Evolutionary conservation across 2,888 invertebrate genomes (phyloP).

Genomic region (Pandemis heparana): DNA sequence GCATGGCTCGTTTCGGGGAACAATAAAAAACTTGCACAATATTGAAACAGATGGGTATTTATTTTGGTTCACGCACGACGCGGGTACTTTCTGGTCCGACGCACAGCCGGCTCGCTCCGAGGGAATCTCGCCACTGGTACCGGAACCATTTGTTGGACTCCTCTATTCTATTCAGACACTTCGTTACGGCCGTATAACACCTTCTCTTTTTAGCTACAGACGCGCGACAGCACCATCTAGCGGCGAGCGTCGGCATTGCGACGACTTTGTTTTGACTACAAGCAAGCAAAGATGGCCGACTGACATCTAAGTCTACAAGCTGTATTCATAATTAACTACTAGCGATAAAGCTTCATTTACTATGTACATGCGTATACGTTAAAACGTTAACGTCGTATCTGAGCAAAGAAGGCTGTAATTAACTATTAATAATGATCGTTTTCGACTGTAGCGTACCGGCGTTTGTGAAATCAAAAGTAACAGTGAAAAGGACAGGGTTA

Average conservation of each 20-base stretch:
- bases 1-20: conserved; percentile 62
- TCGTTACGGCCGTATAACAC: conserved; percentile 54
- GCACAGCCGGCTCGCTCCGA: conserved; percentile 55
- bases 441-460: background rate
- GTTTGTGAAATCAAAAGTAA: conserved; percentile 36
- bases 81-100: conserved; percentile 49
- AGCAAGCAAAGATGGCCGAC: conserved; percentile 38
- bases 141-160: conserved; percentile 68
- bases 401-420: background rate
- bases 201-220: conserved; percentile 69
- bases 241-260: conserved; percentile 33
- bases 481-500: conserved; percentile 38
- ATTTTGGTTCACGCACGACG: conserved; percentile 79
- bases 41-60: conserved; percentile 82
- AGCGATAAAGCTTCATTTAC: background rate
- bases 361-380: background rate
- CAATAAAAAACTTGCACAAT: conserved; percentile 78
- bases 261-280: conserved; percentile 39
- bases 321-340: background rate
- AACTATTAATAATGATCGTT: conserved; percentile 1
- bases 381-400: background rate
- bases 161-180: conserved; percentile 47
- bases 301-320: conserved; percentile 28
- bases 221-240: conserved; percentile 62
- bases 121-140: conserved; percentile 70